Evolutionary conservation across 2,113 vertebrate genomes (phyloP).

Genomic region (Sorex fumeus): DNA sequence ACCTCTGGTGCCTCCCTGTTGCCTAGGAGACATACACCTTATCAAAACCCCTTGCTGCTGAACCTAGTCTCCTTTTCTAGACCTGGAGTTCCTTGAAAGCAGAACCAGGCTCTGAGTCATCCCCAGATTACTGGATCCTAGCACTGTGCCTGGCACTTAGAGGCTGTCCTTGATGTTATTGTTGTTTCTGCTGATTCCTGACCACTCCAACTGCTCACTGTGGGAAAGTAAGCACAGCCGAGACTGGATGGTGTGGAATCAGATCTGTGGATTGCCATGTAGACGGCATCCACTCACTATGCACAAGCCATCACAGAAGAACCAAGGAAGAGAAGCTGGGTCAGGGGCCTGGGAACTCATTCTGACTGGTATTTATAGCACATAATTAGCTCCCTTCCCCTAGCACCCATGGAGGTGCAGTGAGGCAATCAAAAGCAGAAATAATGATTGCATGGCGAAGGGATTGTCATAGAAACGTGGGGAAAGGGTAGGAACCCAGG

Average conservation of each 20-base stretch:
- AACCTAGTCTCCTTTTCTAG: not conserved
- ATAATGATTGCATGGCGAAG: conserved; percentile 43
- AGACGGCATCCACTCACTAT: not conserved
- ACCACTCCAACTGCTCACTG: not conserved
- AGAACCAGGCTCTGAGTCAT: conserved; percentile 10
- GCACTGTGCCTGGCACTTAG: not conserved
- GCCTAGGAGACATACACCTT: not conserved
- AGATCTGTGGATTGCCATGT: not conserved
- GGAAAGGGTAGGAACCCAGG: not conserved
- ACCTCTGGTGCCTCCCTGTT: not conserved
- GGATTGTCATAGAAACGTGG: conserved; percentile 39
- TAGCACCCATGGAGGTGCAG: conserved; percentile 61
- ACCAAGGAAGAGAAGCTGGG: conserved; percentile 48
- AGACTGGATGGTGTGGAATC: not conserved
- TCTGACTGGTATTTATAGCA: conserved; percentile 77
- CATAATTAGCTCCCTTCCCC: conserved; percentile 69
- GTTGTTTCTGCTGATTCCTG: not conserved
- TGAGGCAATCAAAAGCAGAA: conserved; percentile 56
- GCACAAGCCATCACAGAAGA: not conserved
- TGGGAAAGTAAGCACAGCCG: not conserved
- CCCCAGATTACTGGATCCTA: conserved; percentile 20
- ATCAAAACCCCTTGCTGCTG: not conserved
- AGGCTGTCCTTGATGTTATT: not conserved
- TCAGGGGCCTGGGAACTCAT: conserved; percentile 55
- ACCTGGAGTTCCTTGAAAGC: conserved; percentile 41